Evolutionary conservation across 1,140 invertebrate genomes (phyloP).

Genomic region (Orius insidiosus): DNA sequence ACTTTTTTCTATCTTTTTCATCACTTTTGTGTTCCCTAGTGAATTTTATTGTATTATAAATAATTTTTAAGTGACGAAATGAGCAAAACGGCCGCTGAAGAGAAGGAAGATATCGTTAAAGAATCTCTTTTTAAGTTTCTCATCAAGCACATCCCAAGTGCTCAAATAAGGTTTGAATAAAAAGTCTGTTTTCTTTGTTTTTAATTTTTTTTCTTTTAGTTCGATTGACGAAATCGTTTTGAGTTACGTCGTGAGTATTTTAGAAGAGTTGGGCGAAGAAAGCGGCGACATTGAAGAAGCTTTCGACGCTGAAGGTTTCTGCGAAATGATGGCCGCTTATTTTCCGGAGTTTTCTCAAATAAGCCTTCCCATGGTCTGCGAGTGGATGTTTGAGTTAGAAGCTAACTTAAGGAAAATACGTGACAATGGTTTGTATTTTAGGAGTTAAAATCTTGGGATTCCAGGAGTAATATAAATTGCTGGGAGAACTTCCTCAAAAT

Average conservation of each 20-base stretch:
- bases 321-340: conserved; percentile 79
- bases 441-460: too few species aligned
- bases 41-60: too few species aligned
- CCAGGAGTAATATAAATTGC: too few species aligned
- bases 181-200: not conserved
- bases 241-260: conserved; percentile 71
- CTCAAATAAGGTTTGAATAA: conserved; percentile 22
- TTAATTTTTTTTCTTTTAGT: conserved; percentile 26
- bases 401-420: conserved; percentile 35
- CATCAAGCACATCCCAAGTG: conserved; percentile 21
- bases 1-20: too few species aligned
- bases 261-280: conserved; percentile 68
- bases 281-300: conserved; percentile 29
- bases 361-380: conserved; percentile 52
- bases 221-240: conserved; percentile 78
- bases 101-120: conserved; percentile 22
- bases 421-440: conserved; percentile 23
- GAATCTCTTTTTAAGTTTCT: conserved; percentile 22
- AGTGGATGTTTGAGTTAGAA: conserved; percentile 72
- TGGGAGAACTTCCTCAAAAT: too few species aligned
- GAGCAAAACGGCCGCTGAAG: conserved; percentile 8
- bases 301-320: conserved; percentile 68
- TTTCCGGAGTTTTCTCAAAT: conserved; percentile 70
- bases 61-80: not conserved
- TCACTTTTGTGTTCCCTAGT: too few species aligned